These are phyloP conservation scores for Rattus rattus DNA, from an alignment of 2,113 vertebrate species.

Conservation along the genomic window DNA sequence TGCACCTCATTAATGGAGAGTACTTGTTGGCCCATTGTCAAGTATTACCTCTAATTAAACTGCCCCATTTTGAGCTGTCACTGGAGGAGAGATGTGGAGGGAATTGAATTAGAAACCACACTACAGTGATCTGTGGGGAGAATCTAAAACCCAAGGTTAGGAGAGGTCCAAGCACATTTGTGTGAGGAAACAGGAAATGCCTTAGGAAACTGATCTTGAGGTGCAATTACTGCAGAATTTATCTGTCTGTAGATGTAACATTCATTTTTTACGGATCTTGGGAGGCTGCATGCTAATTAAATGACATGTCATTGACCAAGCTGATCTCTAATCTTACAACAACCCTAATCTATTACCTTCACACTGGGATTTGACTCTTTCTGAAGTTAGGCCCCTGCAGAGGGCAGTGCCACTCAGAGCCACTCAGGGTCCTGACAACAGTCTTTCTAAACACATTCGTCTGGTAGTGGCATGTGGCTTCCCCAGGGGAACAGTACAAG, in stretches of 20 bases:
- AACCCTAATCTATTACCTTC: not conserved
- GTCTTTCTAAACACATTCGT: not conserved
- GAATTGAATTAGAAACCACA: conserved; percentile 76
- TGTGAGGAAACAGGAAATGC: conserved; percentile 62
- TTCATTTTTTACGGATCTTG: not conserved
- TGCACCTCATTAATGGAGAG: conserved; percentile 70
- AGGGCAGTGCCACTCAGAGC: not conserved
- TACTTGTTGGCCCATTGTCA: conserved; percentile 68
- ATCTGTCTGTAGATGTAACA: not conserved
- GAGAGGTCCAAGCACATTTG: conserved; percentile 60
- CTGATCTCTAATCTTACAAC: not conserved
- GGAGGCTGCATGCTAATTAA: not conserved
- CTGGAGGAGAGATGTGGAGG: conserved; percentile 70
- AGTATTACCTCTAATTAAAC: conserved; percentile 78
- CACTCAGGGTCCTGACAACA: not conserved
- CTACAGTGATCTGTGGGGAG: conserved; percentile 71
- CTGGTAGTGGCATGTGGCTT: not conserved
- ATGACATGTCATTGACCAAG: not conserved
- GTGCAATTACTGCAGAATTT: conserved; percentile 38
- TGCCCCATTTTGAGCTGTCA: conserved; percentile 72
- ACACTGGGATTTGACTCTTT: not conserved
- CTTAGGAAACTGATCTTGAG: conserved; percentile 58
- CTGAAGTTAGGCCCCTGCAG: not conserved
- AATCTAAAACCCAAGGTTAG: conserved; percentile 68
- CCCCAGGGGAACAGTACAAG: not conserved